Evolutionary conservation across 2,113 vertebrate species (phyloP), one percentile per base, ranked within the genome.

Genomic region (Channa argus): DNA sequence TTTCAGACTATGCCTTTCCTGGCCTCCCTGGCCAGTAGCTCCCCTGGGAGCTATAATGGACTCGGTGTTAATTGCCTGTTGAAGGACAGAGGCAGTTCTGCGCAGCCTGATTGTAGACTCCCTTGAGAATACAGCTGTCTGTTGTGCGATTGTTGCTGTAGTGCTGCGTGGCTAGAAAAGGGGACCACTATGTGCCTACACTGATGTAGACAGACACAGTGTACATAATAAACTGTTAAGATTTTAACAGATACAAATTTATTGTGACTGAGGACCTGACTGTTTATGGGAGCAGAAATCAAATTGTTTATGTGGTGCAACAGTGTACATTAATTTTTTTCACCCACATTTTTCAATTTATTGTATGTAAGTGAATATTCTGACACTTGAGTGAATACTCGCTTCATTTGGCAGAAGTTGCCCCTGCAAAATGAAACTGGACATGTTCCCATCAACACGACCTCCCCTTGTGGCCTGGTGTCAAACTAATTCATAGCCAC

Each of bases 1-100:
- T 96, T 95, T 95, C 92, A 74, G 90, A 93, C 88, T 91, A 93
- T 93, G 93, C 91, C 92, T 92, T 90, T 85, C 90, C 89, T 87
- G 88, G 84, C 87, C 88, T 88, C 79, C 87, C 88, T 82, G 85
- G 85, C 80, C 87, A 63, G 81, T 49, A 82, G 66, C 88, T 86
- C 94, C 85, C 93, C 63, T 39, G 94, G 93, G 94, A 91, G 93
- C 92, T 93, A 91, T 95, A 93, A 94, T 95, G 94, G 93, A 95
- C 95, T 95, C 82, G 6, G 89, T 89, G 91, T 93, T 95, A 95
- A 95, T 95, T 95, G 94, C 91, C 94, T 95, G 93, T 93, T 96
- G 95, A 96, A 95, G 95, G 94, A 95, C 94, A 95, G 95, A 93
- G 94, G 93, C 91, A 88, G 91, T 89, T 94, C 91, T 92, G 94